phyloP scores from a whole-genome alignment of 2,888 invertebrate genomes.

The Drosophila meridiana region DNA sequence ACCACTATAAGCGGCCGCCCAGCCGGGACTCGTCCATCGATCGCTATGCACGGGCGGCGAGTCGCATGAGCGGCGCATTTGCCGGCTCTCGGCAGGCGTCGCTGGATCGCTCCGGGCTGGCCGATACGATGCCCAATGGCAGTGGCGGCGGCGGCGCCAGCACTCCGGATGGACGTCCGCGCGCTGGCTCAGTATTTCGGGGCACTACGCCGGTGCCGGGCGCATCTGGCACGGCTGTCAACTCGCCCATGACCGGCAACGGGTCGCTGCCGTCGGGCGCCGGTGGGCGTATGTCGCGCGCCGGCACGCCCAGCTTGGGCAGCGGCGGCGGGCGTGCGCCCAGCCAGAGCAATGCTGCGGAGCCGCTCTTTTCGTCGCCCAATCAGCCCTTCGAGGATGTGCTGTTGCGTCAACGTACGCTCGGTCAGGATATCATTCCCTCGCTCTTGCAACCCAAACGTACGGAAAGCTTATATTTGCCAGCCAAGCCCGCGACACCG shows the following conservation, averaged over 20 bases:
- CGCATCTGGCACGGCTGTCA: constrained; percentile 33
- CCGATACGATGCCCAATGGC: constrained; percentile 61
- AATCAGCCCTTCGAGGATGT: constrained; percentile 93
- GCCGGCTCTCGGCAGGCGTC: constrained; percentile 91
- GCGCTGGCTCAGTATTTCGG: constrained; percentile 87
- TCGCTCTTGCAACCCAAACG: constrained; percentile 95
- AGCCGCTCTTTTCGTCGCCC: constrained; percentile 84
- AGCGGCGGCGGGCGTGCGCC: constrained; percentile 70
- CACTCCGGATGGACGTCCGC: constrained; percentile 83
- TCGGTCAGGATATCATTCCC: constrained; percentile 95
- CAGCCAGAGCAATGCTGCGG: constrained; percentile 83
- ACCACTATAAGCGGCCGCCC: constrained; percentile 96
- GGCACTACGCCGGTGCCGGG: constrained; percentile 84
- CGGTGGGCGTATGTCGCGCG: constrained; percentile 85
- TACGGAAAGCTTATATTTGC: constrained; percentile 94
- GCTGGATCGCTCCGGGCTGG: constrained; percentile 88
- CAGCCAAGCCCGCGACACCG: constrained; percentile 86
- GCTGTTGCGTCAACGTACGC: constrained; percentile 90
- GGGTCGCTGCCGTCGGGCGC: constrained; percentile 87
- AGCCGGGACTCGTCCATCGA: constrained; percentile 95
- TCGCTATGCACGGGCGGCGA: constrained; percentile 90
- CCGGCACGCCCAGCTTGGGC: constrained; percentile 86
- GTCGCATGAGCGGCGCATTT: constrained; percentile 86
- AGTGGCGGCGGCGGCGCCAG: constrained; percentile 27
- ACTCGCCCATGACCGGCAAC: constrained; percentile 86